phyloP scores from a whole-genome alignment of 2,797 vertebrate genomes.

The Sarcoramphus papa region DNA sequence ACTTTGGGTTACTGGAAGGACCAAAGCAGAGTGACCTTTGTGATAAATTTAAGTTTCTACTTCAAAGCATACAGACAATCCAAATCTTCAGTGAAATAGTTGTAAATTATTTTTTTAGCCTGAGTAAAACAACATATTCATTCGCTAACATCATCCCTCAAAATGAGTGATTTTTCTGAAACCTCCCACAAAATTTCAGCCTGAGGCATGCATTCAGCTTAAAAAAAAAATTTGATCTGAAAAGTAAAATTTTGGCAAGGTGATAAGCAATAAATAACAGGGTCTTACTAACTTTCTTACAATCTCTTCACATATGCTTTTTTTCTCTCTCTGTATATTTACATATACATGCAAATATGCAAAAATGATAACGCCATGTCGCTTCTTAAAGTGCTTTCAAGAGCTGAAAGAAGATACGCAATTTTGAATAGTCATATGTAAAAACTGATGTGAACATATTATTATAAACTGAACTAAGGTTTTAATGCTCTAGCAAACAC shows the following conservation, averaged over 20 bases:
- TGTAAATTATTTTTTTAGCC: not conserved
- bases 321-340: not conserved
- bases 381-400: not conserved
- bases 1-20: not conserved
- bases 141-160: not conserved
- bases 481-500: not conserved
- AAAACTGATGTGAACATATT: not conserved
- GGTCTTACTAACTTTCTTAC: not conserved
- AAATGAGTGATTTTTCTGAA: not conserved
- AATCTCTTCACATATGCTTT: not conserved
- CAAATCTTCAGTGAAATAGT: not conserved
- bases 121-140: not conserved
- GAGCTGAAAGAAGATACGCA: not conserved
- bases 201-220: not conserved
- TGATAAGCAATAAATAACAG: not conserved
- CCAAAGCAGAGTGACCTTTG: not conserved
- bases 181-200: not conserved
- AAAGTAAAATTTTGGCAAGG: not conserved
- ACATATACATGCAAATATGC: not conserved
- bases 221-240: not conserved
- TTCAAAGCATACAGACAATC: not conserved
- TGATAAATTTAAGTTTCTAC: not conserved
- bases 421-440: not conserved
- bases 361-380: not conserved
- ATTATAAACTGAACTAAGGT: not conserved